These are phyloP conservation scores for Campopleginae sp. DNA, from an alignment of 2,888 invertebrate genomes.

Conservation along the genomic window DNA sequence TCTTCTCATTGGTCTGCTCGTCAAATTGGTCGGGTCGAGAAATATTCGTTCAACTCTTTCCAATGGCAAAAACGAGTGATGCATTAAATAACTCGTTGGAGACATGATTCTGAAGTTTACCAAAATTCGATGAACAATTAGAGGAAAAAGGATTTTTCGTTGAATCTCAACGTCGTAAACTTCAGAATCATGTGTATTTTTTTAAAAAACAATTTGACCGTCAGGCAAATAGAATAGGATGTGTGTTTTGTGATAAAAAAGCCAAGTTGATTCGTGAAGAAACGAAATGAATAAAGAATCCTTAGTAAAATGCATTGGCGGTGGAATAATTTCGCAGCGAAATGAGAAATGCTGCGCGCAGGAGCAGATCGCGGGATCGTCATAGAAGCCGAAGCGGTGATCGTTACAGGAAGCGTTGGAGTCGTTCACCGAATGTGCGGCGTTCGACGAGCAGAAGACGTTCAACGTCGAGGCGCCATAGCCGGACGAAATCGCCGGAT, in stretches of 20 bases:
- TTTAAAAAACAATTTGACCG: no score
- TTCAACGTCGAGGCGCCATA: conserved; percentile 73
- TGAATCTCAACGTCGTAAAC: no score
- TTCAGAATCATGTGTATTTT: no score
- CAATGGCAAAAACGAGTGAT: no score
- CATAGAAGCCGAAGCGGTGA: conserved; percentile 76
- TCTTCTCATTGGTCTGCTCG: background rate
- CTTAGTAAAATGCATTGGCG: conserved; percentile 51
- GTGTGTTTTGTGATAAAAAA: background rate
- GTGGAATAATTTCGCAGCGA: conserved; percentile 71
- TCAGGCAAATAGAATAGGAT: background rate
- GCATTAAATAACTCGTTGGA: no score
- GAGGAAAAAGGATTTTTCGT: no score
- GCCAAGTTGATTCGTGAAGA: background rate
- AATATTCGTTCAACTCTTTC: no score
- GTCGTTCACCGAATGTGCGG: conserved; percentile 77
- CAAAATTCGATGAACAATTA: no score
- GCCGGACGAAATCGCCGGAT: conserved; percentile 77
- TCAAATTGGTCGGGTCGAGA: background rate
- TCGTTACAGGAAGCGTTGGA: conserved; percentile 76
- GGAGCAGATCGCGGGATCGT: conserved; percentile 81
- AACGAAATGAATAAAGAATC: background rate
- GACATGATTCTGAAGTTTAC: no score
- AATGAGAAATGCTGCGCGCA: conserved; percentile 70
- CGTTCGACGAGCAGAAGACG: conserved; percentile 68